A percentile compares a stretch with the other conserved stretches of the same genome.
Conservation (phyloP, 1,140 invertebrate species). For the Caerostris extrusa region DNA sequence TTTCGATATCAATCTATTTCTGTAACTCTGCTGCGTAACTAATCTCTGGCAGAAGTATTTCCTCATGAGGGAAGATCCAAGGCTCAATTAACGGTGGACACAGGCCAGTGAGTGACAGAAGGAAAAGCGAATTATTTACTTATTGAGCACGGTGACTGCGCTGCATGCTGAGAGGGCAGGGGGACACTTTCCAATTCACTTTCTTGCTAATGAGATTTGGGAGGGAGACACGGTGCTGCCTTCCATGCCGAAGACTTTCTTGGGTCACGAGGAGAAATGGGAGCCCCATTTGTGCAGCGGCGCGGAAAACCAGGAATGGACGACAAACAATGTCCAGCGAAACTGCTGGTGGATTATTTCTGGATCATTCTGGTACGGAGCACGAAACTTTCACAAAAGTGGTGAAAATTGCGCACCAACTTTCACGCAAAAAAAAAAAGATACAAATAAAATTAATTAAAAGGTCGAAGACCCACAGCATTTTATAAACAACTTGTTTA, state of each 20-base stretch:
- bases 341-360: background rate
- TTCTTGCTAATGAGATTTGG: slow-evolving; percentile 37
- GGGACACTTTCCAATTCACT: background rate
- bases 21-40: background rate
- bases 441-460: background rate
- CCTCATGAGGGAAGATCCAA: background rate
- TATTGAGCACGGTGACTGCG: slow-evolving; percentile 49
- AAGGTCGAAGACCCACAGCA: background rate
- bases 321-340: too few species aligned
- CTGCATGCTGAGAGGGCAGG: background rate
- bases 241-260: slow-evolving; percentile 14
- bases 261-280: background rate
- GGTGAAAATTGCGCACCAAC: background rate
- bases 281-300: background rate
- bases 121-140: slow-evolving; percentile 45
- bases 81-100: background rate
- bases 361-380: background rate
- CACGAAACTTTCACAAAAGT: background rate
- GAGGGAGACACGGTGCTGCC: background rate
- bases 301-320: background rate
- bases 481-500: too few species aligned
- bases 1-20: background rate
- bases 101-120: slow-evolving; percentile 22
- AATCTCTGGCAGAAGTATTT: background rate
- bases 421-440: background rate